These are phyloP conservation scores for Zaprionus bogoriensis DNA, from an alignment of 2,888 invertebrate genomes.

Conservation along the genomic window DNA sequence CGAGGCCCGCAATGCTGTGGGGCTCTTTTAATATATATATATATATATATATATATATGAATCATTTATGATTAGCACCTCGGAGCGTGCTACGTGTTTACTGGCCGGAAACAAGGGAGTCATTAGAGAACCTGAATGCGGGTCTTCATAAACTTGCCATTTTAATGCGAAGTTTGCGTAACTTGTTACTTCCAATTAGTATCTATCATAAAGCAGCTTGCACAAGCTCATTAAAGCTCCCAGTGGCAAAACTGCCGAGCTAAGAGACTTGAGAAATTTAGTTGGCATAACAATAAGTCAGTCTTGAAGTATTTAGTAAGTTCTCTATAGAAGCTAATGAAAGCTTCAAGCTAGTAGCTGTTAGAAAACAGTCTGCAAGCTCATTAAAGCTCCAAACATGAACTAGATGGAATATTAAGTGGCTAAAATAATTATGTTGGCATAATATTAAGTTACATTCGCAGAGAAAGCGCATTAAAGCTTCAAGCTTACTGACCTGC, in stretches of 20 bases:
- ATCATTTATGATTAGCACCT: constrained; percentile 2
- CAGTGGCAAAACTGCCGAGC: too few species aligned
- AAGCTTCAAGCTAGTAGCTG: not conserved
- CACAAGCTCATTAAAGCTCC: too few species aligned
- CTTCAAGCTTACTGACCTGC: too few species aligned
- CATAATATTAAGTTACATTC: too few species aligned
- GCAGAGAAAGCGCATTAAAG: not conserved
- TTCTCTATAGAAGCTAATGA: too few species aligned
- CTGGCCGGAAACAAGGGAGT: not conserved
- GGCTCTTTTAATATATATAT: constrained; percentile 1
- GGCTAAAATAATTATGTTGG: too few species aligned
- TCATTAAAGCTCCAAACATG: not conserved
- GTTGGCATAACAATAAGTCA: too few species aligned
- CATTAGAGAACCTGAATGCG: not conserved
- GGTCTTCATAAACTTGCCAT: not conserved
- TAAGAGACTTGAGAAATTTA: too few species aligned
- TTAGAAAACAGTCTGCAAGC: not conserved
- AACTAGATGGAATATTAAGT: not conserved
- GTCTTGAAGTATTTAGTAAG: too few species aligned
- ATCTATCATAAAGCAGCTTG: too few species aligned
- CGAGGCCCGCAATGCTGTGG: not conserved
- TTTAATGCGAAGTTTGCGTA: not conserved
- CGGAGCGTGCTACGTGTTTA: not conserved
- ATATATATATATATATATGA: not conserved
- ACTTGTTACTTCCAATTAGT: too few species aligned